Conservation (phyloP, 2,888 invertebrate genomes). For the Tetranychus piercei region DNA sequence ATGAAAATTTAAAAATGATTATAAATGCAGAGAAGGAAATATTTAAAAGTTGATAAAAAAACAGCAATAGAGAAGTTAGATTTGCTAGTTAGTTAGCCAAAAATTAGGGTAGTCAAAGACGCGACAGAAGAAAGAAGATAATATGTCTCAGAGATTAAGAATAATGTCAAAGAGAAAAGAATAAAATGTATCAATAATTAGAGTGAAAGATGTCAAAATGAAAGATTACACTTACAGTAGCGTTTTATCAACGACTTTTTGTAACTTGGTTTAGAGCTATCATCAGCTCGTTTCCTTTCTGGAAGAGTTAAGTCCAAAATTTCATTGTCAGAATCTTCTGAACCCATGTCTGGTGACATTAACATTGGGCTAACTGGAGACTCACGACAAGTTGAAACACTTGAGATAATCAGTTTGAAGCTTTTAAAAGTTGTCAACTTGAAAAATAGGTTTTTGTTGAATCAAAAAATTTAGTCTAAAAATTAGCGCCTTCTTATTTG, state of each 20-base stretch:
- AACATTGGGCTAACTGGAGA: background rate
- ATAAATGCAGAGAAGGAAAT: no score
- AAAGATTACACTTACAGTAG: slow-evolving; percentile 56
- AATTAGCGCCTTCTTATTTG: no score
- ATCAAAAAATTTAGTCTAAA: no score
- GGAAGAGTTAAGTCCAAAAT: slow-evolving; percentile 18
- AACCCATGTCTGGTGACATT: background rate
- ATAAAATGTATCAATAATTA: background rate
- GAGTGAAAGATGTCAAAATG: background rate
- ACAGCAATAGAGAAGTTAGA: no score
- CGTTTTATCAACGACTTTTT: slow-evolving; percentile 81
- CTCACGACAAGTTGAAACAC: no score
- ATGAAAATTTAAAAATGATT: no score
- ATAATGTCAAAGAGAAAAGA: background rate
- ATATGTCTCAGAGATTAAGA: background rate
- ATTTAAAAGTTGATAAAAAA: no score
- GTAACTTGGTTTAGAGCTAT: slow-evolving; percentile 29
- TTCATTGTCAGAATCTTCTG: slow-evolving; percentile 7
- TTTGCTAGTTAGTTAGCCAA: background rate
- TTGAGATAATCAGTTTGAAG: no score
- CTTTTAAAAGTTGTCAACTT: no score
- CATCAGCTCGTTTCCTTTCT: slow-evolving; percentile 14
- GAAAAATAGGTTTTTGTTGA: no score
- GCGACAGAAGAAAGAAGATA: background rate
- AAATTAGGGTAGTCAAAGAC: background rate